Base-by-base conservation (phyloP, 2,113 vertebrate genomes). In the Vimba vimba region DNA sequence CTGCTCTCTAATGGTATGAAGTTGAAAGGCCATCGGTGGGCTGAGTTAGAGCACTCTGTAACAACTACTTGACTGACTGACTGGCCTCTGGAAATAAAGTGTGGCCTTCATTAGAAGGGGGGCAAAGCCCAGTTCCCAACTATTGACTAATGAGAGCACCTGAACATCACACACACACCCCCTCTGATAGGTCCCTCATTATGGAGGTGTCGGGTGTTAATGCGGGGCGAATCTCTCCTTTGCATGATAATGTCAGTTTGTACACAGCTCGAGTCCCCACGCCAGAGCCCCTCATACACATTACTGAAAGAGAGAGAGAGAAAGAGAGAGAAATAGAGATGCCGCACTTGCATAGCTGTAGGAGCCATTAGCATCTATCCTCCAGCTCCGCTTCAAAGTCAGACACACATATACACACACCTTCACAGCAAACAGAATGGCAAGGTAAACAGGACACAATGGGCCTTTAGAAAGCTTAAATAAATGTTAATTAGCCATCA, bases 401-500 rank as follows among this genome's bases (percentile, higher is more conserved):
- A 74, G 11, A 55, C 55, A 55, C 81, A 74, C 69, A 74, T 4
- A 64, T 27, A 7, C 76, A 80, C 84, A 64, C 64, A 64, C 81
- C 78, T 81, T 80, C 76, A 64, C 30, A 59, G 85, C 79, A 86
- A 86, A 86, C 73, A 82, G 45, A 33, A 45, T 68, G 66, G 69
- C 66, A 80, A 84, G 88, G 47, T 74, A 86, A 85, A 83, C 74
- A 88, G 64, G 75, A 73, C 30, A 82, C 79, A 68, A 81, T 66
- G 85, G 82, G 76, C 75, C 75, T 86, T 83, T 86, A 75, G 89
- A 82, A 83, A 89, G 82, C 89, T 86, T 85, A 88, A 90, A 88
- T 90, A 88, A 90, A 91, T 89, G 87, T 83, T 91, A 91, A 91
- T 90, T 89, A 89, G 82, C 84, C 85, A 79, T 90, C 89, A 87